phyloP scores from a whole-genome alignment of 2,113 vertebrate species.

The Tauraco erythrolophus region DNA sequence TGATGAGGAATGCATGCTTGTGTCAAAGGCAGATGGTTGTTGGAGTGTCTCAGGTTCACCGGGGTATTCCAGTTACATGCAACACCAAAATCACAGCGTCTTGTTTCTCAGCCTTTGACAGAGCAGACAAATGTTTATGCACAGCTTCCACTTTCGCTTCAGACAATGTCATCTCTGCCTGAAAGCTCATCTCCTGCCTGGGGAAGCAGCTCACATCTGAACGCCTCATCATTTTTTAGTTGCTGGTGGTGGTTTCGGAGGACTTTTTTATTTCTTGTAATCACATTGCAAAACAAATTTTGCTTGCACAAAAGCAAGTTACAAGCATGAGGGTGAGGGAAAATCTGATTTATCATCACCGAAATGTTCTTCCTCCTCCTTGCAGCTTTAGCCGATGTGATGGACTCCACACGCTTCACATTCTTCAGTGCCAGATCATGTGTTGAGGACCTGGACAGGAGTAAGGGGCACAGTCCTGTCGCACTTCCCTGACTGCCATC shows the following conservation, averaged over 20 bases:
- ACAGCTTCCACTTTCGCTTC: background rate
- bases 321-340: background rate
- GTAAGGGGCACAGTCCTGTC: background rate
- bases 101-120: background rate
- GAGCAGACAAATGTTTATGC: background rate
- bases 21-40: background rate
- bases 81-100: background rate
- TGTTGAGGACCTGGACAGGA: background rate
- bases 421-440: background rate
- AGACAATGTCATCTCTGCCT: background rate
- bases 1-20: background rate
- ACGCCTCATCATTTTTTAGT: background rate
- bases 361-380: background rate
- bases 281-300: background rate
- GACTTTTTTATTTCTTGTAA: background rate
- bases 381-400: background rate
- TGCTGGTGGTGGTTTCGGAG: background rate
- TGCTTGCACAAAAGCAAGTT: background rate
- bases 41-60: background rate
- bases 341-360: background rate
- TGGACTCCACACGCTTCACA: background rate
- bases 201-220: background rate
- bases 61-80: background rate
- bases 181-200: background rate
- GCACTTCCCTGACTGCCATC: fast-evolving